phyloP scores from a whole-genome alignment of 92 coral and sea anemone genomes.

The Zoanthus gigantus region DNA sequence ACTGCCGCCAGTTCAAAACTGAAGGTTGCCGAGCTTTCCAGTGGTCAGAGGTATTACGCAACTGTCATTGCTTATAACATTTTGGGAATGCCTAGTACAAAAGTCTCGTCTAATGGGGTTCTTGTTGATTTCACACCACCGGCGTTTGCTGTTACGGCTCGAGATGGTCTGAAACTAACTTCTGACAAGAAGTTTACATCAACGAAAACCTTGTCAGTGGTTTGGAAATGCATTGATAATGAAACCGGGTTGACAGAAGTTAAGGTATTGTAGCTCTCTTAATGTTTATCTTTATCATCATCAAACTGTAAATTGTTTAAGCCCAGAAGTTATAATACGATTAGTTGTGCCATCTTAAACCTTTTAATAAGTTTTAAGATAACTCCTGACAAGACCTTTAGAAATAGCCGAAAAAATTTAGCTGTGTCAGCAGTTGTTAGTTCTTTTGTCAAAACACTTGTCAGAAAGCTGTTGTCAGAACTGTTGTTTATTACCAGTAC shows the following conservation, averaged over 20 bases:
- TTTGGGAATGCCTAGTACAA: conserved; percentile 81
- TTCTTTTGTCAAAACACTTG: too few relatives aligned
- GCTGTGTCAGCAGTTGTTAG: too few relatives aligned
- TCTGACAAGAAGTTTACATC: conserved; percentile 60
- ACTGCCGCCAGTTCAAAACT: conserved; percentile 85
- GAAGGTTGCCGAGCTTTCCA: conserved; percentile 70
- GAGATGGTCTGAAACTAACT: conserved; percentile 69
- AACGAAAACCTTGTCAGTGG: conserved; percentile 51
- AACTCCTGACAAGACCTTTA: too few relatives aligned
- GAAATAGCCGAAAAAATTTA: too few relatives aligned
- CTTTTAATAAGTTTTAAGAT: too few relatives aligned
- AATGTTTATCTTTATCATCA: neutral
- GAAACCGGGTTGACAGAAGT: conserved; percentile 75
- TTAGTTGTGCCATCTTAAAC: too few relatives aligned
- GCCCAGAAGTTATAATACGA: neutral
- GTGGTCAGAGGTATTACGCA: conserved; percentile 88
- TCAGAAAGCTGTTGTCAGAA: too few relatives aligned
- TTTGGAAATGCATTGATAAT: conserved; percentile 83
- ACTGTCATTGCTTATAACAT: conserved; percentile 83
- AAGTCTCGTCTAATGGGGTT: conserved; percentile 86
- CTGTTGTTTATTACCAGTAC: too few relatives aligned
- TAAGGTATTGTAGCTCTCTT: neutral
- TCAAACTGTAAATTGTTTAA: neutral
- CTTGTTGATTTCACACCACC: conserved; percentile 94
- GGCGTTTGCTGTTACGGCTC: conserved; percentile 59